Conservation (phyloP, 1,140 invertebrate species). For the Bombus confusus region DNA sequence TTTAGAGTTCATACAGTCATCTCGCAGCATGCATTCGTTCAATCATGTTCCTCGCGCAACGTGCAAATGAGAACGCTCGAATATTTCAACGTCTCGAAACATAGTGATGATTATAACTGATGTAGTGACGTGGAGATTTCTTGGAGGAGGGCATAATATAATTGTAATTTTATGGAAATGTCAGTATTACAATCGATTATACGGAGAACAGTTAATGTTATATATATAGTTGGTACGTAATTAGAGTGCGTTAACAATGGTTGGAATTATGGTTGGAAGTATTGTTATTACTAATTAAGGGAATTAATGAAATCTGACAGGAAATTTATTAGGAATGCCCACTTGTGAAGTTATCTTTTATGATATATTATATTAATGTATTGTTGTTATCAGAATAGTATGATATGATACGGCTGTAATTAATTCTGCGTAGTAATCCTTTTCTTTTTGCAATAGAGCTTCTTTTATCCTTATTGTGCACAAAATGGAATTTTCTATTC, state of each 20-base stretch:
- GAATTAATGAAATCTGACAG: not conserved
- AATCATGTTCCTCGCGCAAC: not conserved
- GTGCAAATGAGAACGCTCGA: not conserved
- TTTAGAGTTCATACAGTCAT: slow-evolving; percentile 1
- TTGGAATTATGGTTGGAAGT: not conserved
- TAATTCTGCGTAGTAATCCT: not conserved
- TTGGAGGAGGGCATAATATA: not conserved
- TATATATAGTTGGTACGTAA: not conserved
- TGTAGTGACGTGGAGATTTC: not conserved
- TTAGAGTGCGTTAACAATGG: not conserved
- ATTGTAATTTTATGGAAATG: not conserved
- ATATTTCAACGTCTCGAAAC: not conserved
- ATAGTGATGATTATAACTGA: too few species aligned
- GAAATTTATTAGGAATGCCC: not conserved
- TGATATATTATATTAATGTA: not conserved
- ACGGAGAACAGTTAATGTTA: not conserved
- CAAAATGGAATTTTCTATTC: too few species aligned
- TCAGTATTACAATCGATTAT: not conserved
- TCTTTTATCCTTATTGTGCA: too few species aligned
- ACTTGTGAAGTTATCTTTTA: not conserved
- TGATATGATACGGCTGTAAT: not conserved
- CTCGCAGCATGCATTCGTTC: not conserved
- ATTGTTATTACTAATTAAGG: not conserved
- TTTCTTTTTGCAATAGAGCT: too few species aligned
- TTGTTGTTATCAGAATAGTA: not conserved